A percentile compares a stretch with the other conserved stretches of the same genome.
Evolutionary conservation across 2,888 invertebrate species (phyloP).

Genomic region (Torymus aiolomorphi): DNA sequence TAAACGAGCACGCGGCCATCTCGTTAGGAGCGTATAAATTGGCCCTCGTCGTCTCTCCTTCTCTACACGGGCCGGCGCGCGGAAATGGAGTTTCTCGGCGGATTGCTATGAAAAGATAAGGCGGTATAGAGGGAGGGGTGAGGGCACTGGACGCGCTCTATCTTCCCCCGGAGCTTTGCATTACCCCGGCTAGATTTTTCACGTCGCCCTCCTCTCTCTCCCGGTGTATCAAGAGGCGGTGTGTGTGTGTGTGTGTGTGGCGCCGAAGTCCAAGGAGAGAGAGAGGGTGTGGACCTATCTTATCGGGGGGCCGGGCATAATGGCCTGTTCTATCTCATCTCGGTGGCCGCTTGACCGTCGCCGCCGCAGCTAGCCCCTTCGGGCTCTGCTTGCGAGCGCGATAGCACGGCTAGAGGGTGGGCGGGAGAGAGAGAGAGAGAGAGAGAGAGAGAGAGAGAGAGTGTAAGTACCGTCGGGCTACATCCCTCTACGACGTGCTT

Average conservation of each 20-base stretch:
- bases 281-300: conserved; percentile 71
- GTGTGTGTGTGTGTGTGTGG: too few species aligned
- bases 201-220: conserved; percentile 71
- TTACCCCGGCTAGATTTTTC: conserved; percentile 72
- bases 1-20: conserved; percentile 70
- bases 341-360: conserved; percentile 57
- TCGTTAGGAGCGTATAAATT: conserved; percentile 72
- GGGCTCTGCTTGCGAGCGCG: conserved; percentile 22
- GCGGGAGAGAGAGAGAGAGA: not conserved
- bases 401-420: conserved; percentile 29
- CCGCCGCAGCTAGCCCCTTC: conserved; percentile 21
- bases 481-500: conserved; percentile 38
- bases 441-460: too few species aligned
- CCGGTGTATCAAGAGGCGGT: conserved; percentile 69
- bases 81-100: conserved; percentile 73
- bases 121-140: conserved; percentile 30
- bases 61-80: conserved; percentile 61
- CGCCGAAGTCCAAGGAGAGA: conserved; percentile 58
- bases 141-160: conserved; percentile 29
- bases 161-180: conserved; percentile 52
- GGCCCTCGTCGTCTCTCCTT: conserved; percentile 52
- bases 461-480: conserved; percentile 11
- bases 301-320: conserved; percentile 70
- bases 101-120: conserved; percentile 74
- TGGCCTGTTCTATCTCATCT: conserved; percentile 74